Evolutionary conservation across 2,888 invertebrate species (phyloP).

Genomic region (Epicampocera succincta): DNA sequence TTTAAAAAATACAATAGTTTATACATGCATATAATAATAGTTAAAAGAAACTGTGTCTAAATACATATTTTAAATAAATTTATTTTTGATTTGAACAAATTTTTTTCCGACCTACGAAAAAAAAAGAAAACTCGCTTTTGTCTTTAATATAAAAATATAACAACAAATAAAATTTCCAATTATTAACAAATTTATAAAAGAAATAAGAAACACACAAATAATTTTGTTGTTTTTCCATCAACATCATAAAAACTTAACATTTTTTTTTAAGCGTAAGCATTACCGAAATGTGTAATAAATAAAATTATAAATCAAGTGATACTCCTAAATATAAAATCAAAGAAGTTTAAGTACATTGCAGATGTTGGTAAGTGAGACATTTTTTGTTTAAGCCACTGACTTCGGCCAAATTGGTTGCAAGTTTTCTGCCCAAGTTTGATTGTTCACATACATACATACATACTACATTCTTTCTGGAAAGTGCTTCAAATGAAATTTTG

Average conservation of each 20-base stretch:
- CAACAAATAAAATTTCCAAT: conserved; percentile 34
- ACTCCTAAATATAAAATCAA: conserved; percentile 38
- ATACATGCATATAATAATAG: conserved; percentile 32
- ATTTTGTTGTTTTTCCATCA: conserved; percentile 59
- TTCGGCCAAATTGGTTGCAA: too few species aligned
- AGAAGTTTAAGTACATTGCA: conserved; percentile 15
- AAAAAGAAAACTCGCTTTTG: conserved; percentile 55
- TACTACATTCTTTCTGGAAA: too few species aligned
- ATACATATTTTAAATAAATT: conserved; percentile 45
- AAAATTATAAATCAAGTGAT: conserved; percentile 61
- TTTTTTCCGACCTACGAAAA: conserved; percentile 39
- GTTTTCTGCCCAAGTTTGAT: too few species aligned
- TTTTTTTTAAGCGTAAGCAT: conserved; percentile 39
- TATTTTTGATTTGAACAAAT: conserved; percentile 44
- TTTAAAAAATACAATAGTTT: conserved; percentile 45
- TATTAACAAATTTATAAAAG: conserved; percentile 45
- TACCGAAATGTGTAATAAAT: conserved; percentile 51
- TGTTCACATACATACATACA: too few species aligned
- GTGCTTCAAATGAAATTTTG: too few species aligned
- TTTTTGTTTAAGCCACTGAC: too few species aligned
- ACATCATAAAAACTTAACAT: conserved; percentile 38
- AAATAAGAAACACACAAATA: conserved; percentile 14
- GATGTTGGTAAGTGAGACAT: neutral
- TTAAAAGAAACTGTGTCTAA: conserved; percentile 48
- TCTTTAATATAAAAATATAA: conserved; percentile 30